Evolutionary conservation across 2,888 invertebrate genomes (phyloP).

Genomic region (Lasioglossum oenotherae): DNA sequence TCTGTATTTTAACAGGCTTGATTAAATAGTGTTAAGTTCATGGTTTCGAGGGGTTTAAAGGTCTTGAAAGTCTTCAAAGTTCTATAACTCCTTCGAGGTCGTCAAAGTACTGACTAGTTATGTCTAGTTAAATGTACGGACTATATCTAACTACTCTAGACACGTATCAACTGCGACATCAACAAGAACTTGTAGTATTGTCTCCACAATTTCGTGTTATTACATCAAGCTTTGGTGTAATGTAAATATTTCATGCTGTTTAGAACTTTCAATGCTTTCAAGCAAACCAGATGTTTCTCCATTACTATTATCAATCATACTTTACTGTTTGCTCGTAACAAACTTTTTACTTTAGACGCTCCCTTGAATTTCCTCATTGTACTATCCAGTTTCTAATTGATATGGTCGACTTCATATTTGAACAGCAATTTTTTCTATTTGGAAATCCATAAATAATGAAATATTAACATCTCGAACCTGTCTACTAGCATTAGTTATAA

Average conservation of each 20-base stretch:
- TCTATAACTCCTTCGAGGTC: not conserved
- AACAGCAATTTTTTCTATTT: not conserved
- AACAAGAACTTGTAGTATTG: not conserved
- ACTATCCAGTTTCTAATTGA: too few species aligned
- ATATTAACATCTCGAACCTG: too few species aligned
- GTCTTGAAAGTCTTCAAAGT: not conserved
- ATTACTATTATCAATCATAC: too few species aligned
- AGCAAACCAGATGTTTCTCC: not conserved
- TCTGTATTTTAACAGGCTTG: not conserved
- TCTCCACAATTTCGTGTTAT: not conserved
- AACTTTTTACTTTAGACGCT: too few species aligned
- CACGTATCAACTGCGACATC: not conserved
- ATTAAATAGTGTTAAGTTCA: not conserved
- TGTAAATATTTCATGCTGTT: not conserved
- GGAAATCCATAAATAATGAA: not conserved
- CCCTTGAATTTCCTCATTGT: too few species aligned
- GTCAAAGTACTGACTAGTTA: not conserved
- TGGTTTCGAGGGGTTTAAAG: not conserved
- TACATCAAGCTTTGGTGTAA: not conserved
- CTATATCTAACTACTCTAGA: not conserved
- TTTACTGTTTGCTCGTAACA: too few species aligned
- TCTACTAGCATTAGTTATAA: too few species aligned
- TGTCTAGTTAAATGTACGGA: not conserved
- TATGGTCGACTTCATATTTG: not conserved
- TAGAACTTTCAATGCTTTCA: not conserved